Conservation (phyloP, 2,888 invertebrate species). For the Cerceris rybyensis region DNA sequence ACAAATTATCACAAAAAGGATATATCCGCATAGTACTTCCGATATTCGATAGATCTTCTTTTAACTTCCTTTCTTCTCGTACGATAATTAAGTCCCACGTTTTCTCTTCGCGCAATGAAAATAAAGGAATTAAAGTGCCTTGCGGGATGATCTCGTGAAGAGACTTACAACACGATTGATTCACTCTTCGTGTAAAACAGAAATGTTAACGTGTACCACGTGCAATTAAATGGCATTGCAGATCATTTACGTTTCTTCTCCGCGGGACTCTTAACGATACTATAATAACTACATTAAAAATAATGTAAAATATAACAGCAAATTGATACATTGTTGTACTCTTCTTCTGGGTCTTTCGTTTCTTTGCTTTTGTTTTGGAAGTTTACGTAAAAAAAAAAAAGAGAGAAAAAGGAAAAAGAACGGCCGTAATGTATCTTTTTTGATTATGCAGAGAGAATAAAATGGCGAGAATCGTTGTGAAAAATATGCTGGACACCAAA, state of each 20-base stretch:
- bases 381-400: slow-evolving; percentile 52
- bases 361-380: slow-evolving; percentile 17
- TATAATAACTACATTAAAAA: slow-evolving; percentile 58
- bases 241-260: slow-evolving; percentile 27
- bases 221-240: slow-evolving; percentile 38
- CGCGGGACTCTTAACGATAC: slow-evolving; percentile 42
- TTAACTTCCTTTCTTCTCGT: neutral
- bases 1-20: slow-evolving; percentile 18
- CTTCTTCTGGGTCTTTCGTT: slow-evolving; percentile 22
- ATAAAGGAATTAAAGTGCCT: neutral
- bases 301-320: slow-evolving; percentile 58
- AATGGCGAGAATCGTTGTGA: slow-evolving; percentile 58
- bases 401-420: slow-evolving; percentile 6
- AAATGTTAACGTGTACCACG: slow-evolving; percentile 54
- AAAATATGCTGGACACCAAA: slow-evolving; percentile 68
- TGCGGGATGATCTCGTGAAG: neutral
- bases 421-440: slow-evolving; percentile 47
- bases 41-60: neutral
- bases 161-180: slow-evolving; percentile 15
- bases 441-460: slow-evolving; percentile 63
- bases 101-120: neutral
- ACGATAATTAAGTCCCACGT: slow-evolving; percentile 1
- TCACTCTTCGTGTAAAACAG: slow-evolving; percentile 29
- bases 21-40: slow-evolving; percentile 2
- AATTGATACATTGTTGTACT: slow-evolving; percentile 57